Evolutionary conservation across 2,113 vertebrate species (phyloP).

Genomic region (Sebastes schlegelii): DNA sequence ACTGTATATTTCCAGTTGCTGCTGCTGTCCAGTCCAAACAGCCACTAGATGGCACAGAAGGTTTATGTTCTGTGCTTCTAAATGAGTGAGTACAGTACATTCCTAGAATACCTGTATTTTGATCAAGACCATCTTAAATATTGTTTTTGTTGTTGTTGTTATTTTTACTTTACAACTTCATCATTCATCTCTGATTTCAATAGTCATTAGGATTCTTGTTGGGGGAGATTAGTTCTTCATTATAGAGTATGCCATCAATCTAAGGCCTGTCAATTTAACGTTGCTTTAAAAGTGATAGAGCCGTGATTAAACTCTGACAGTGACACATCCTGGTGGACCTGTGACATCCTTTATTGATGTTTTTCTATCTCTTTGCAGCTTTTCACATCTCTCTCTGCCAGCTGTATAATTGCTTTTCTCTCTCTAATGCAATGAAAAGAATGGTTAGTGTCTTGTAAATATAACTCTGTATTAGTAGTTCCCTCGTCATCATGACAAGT

Average conservation of each 20-base stretch:
- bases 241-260: not conserved
- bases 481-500: not conserved
- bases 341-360: not conserved
- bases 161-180: not conserved
- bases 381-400: not conserved
- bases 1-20: not conserved
- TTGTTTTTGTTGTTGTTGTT: not conserved
- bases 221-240: not conserved
- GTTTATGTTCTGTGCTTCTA: not conserved
- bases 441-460: not conserved
- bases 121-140: not conserved
- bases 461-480: not conserved
- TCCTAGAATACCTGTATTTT: not conserved
- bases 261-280: not conserved
- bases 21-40: not conserved
- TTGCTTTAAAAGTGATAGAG: not conserved
- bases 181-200: not conserved
- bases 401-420: not conserved
- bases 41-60: conserved; percentile 34
- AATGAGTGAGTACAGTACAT: not conserved
- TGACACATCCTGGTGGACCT: not conserved
- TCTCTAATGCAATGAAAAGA: not conserved
- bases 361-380: not conserved
- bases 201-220: not conserved
- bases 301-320: not conserved